Percentiles rank a stretch among this genome's conserved stretches.
phyloP scores from a whole-genome alignment of 2,888 invertebrate genomes.

The Drosophila paramelanica region DNA sequence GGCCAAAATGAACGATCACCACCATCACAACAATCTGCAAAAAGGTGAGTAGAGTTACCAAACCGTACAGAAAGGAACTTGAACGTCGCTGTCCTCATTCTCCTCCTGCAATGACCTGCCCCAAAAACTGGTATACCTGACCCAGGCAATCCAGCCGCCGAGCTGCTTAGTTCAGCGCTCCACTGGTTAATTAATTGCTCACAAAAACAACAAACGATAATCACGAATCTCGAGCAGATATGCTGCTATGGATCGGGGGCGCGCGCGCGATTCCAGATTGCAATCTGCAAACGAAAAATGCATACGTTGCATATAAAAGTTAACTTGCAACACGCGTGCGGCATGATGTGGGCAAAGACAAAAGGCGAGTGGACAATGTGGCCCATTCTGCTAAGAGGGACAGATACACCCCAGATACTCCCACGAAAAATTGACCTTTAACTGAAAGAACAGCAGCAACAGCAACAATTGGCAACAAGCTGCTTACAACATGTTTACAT shows the following conservation, averaged over 20 bases:
- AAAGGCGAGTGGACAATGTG: conserved; percentile 60
- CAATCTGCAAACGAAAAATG: conserved; percentile 54
- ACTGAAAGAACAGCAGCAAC: conserved; percentile 56
- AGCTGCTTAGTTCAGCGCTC: conserved; percentile 25
- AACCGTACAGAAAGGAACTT: conserved; percentile 4
- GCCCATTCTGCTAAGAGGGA: conserved; percentile 15
- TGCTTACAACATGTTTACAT: conserved; percentile 82
- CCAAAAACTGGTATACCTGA: conserved; percentile 40
- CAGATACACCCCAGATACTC: conserved; percentile 60
- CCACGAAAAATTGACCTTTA: conserved; percentile 81
- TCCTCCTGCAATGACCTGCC: conserved; percentile 31
- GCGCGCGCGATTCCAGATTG: conserved; percentile 60
- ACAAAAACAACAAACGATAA: conserved; percentile 69
- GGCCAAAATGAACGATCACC: conserved; percentile 86
- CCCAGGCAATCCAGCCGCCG: conserved; percentile 25
- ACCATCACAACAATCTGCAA: conserved; percentile 85
- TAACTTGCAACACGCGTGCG: conserved; percentile 80
- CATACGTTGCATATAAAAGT: conserved; percentile 66
- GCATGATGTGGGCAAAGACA: conserved; percentile 60
- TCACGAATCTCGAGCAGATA: conserved; percentile 73
- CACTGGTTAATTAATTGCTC: conserved; percentile 76
- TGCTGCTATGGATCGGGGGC: conserved; percentile 36
- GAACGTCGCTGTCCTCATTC: not conserved
- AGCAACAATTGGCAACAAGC: conserved; percentile 54
- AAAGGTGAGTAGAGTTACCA: conserved; percentile 81